A percentile compares a stretch with the other conserved stretches of the same genome.
These are phyloP conservation scores for Piscicola geometra DNA, from an alignment of 2,888 invertebrate species.

Conservation along the genomic window DNA sequence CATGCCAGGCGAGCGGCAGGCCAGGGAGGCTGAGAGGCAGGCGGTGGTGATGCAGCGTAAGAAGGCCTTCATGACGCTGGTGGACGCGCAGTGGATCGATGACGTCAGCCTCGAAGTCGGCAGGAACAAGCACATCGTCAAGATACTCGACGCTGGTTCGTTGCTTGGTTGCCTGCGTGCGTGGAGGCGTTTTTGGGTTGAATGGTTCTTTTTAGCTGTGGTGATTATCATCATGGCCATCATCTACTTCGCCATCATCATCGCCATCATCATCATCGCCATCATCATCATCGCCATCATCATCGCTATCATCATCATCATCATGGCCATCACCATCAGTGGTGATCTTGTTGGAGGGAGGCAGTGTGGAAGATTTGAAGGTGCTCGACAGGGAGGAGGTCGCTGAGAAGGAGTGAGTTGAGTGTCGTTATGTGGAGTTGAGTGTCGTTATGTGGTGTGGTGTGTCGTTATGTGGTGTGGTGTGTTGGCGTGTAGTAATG, in stretches of 20 bases:
- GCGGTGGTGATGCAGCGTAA: conserved; percentile 70
- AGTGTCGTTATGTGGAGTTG: no score
- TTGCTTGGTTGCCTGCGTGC: background rate
- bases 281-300: conserved; percentile 24
- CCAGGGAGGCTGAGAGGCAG: conserved; percentile 79
- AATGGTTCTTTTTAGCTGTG: no score
- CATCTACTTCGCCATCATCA: conserved; percentile 23
- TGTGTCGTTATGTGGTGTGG: no score
- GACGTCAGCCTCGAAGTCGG: conserved; percentile 78
- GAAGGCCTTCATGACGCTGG: conserved; percentile 77
- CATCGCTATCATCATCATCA: conserved; percentile 25
- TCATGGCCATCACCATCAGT: background rate
- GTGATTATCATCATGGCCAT: no score
- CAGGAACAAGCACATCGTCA: conserved; percentile 70
- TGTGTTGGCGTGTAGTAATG: no score
- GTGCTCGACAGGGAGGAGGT: conserved; percentile 8
- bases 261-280: conserved; percentile 21
- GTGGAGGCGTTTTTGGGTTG: background rate
- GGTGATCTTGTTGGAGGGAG: conserved; percentile 27
- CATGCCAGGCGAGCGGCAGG: conserved; percentile 90
- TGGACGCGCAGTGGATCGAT: conserved; percentile 68
- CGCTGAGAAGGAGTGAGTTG: no score
- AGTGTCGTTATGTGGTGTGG: no score
- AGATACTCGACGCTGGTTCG: conserved; percentile 75
- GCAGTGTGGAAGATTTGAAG: conserved; percentile 15